phyloP scores from a whole-genome alignment of 1,140 invertebrate genomes.

The Drosophila takahashii region DNA sequence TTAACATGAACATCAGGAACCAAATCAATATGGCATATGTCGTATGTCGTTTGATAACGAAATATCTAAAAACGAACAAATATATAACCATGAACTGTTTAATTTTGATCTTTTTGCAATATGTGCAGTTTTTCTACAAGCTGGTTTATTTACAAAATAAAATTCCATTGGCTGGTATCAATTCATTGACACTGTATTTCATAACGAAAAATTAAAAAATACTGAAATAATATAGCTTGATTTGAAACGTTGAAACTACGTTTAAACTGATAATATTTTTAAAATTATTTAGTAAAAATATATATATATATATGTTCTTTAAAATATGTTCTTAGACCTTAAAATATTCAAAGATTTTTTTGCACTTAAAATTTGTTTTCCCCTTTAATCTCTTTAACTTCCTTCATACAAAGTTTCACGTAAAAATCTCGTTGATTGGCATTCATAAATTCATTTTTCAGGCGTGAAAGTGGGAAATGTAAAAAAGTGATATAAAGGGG shows the following conservation, averaged over 20 bases:
- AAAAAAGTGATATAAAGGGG: constrained; percentile 1
- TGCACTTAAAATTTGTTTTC: not conserved
- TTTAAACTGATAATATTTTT: too few relatives aligned
- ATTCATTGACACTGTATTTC: not conserved
- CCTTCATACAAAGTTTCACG: not conserved
- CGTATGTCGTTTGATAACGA: constrained; percentile 1
- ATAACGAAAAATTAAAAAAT: not conserved
- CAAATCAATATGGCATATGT: not conserved
- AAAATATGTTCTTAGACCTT: too few relatives aligned
- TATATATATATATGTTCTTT: too few relatives aligned
- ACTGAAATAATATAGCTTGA: too few relatives aligned
- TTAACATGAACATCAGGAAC: not conserved
- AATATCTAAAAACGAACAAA: not conserved
- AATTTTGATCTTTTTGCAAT: not conserved
- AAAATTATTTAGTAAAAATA: too few relatives aligned
- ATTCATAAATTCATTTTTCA: constrained; percentile 12
- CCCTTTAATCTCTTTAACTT: not conserved
- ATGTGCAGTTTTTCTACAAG: not conserved
- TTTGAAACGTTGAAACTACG: too few relatives aligned
- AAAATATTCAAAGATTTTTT: too few relatives aligned
- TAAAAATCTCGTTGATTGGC: constrained; percentile 1
- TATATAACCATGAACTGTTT: constrained; percentile 1
- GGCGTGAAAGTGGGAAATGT: constrained; percentile 1
- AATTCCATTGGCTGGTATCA: not conserved
- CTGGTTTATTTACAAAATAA: constrained; percentile 2